A percentile compares a stretch with the other conserved stretches of the same genome.
Conservation (phyloP, 2,797 vertebrate genomes). For the Rhinogobio ventralis region DNA sequence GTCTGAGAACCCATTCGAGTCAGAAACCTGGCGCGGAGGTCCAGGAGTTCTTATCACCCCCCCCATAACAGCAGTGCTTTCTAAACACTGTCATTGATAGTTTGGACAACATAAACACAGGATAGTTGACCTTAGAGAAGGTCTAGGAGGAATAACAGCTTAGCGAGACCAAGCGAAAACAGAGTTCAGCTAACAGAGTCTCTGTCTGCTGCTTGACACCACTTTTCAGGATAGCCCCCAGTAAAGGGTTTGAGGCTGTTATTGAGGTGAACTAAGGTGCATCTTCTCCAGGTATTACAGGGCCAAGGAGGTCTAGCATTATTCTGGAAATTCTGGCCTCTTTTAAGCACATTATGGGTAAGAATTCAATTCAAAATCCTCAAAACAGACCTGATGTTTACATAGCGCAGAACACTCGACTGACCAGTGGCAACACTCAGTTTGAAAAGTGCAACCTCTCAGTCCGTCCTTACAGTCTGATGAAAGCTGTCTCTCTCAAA, state of each 20-base stretch:
- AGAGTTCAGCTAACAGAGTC: neutral
- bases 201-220: neutral
- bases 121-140: slow-evolving; percentile 39
- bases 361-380: slow-evolving; percentile 18
- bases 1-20: slow-evolving; percentile 26
- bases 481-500: slow-evolving; percentile 44
- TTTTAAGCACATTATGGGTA: slow-evolving; percentile 20
- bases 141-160: slow-evolving; percentile 33
- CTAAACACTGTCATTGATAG: slow-evolving; percentile 42
- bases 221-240: neutral
- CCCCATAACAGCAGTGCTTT: slow-evolving; percentile 18
- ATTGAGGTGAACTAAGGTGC: neutral
- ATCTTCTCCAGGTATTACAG: neutral
- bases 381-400: slow-evolving; percentile 25
- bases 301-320: neutral
- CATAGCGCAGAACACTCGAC: slow-evolving; percentile 5
- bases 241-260: neutral
- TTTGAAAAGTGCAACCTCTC: slow-evolving; percentile 26
- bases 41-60: slow-evolving; percentile 24
- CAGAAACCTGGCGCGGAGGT: slow-evolving; percentile 13
- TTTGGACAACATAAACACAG: slow-evolving; percentile 48
- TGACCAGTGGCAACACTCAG: slow-evolving; percentile 25
- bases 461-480: slow-evolving; percentile 15
- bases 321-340: slow-evolving; percentile 1
- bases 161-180: slow-evolving; percentile 5